Evolutionary conservation across 1,140 invertebrate species (phyloP).

Genomic region (Diabrotica virgifera): DNA sequence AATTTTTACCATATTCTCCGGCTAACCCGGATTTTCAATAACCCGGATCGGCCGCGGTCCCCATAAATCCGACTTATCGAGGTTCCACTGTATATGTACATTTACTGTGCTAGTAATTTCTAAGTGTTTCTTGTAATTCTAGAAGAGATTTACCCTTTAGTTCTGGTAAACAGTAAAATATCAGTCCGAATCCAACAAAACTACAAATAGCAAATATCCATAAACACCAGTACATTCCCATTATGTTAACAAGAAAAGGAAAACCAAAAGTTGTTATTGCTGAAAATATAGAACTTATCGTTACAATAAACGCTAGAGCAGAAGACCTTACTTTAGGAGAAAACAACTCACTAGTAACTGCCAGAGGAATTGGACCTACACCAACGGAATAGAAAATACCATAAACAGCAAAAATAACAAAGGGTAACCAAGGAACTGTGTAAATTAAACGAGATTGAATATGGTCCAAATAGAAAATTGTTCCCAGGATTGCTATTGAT

Average conservation of each 20-base stretch:
- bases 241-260: slow-evolving; percentile 53
- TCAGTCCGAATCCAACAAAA: slow-evolving; percentile 50
- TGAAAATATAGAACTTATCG: slow-evolving; percentile 70
- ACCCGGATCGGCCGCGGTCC: too few relatives aligned
- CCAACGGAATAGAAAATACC: slow-evolving; percentile 49
- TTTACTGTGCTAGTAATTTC: background rate
- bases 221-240: slow-evolving; percentile 70
- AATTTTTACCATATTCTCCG: too few relatives aligned
- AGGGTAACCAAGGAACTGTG: slow-evolving; percentile 37
- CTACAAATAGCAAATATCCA: slow-evolving; percentile 71
- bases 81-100: too few relatives aligned
- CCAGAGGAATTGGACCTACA: slow-evolving; percentile 79
- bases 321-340: slow-evolving; percentile 70
- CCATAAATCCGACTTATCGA: too few relatives aligned
- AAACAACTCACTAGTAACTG: slow-evolving; percentile 79
- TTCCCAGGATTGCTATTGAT: background rate
- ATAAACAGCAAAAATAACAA: slow-evolving; percentile 34
- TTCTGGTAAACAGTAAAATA: slow-evolving; percentile 68
- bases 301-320: slow-evolving; percentile 67
- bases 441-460: background rate
- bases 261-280: slow-evolving; percentile 75
- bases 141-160: slow-evolving; percentile 76
- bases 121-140: slow-evolving; percentile 49
- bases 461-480: slow-evolving; percentile 4
- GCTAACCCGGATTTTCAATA: too few relatives aligned